Conservation (phyloP, 2,113 vertebrate genomes). For the Formicarius rufipectus region DNA sequence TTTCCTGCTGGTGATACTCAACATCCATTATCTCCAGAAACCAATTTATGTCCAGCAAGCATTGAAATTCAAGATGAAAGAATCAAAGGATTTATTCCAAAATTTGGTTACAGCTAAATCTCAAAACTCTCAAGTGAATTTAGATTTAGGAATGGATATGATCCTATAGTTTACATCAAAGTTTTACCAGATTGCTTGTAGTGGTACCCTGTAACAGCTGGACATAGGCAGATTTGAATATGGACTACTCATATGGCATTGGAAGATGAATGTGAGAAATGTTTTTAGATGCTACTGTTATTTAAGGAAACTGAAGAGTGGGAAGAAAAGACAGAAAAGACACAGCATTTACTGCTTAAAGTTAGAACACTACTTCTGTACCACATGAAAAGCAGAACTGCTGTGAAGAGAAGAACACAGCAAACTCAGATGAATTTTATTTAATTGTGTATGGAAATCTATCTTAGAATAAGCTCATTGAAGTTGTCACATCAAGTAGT, state of each 20-base stretch:
- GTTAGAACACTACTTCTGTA: not conserved
- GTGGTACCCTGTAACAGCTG: conserved; percentile 21
- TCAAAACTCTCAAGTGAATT: conserved; percentile 18
- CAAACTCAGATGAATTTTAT: not conserved
- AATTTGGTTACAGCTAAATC: not conserved
- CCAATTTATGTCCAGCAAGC: conserved; percentile 9
- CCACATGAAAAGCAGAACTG: not conserved
- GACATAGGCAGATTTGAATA: not conserved
- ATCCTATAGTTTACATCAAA: not conserved
- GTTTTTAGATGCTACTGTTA: not conserved
- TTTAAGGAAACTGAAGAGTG: not conserved
- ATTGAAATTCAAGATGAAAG: conserved; percentile 26
- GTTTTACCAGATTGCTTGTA: conserved; percentile 7
- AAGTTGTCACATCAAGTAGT: not conserved
- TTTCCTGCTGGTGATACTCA: not conserved
- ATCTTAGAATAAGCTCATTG: not conserved
- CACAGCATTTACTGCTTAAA: not conserved
- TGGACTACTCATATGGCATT: not conserved
- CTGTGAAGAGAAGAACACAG: not conserved
- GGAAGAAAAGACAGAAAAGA: not conserved
- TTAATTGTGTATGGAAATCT: not conserved
- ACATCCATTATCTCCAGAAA: conserved; percentile 1
- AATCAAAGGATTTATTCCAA: conserved; percentile 20
- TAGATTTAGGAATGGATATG: conserved; percentile 20
- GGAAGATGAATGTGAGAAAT: not conserved